Evolutionary conservation across 2,888 invertebrate species (phyloP).

Genomic region (Abrostola triplasia): DNA sequence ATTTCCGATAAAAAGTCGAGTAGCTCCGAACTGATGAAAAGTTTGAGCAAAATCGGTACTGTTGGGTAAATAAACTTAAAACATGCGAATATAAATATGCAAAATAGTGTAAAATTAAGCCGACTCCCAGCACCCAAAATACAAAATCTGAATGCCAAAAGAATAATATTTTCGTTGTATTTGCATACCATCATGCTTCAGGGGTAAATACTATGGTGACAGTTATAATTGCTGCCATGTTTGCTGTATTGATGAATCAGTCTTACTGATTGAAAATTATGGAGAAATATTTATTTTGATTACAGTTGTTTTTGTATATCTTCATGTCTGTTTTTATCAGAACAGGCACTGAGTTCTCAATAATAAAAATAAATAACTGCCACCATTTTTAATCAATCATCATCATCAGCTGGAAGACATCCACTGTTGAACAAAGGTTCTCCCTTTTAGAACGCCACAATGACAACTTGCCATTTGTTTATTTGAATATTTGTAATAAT

Average conservation of each 20-base stretch:
- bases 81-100: conserved; percentile 32
- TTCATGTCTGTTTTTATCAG: no score
- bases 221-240: neutral
- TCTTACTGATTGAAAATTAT: no score
- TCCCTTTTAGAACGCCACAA: no score
- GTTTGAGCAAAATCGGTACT: conserved; percentile 26
- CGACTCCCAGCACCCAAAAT: conserved; percentile 9
- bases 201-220: neutral
- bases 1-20: conserved; percentile 19
- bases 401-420: no score
- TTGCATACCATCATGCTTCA: neutral
- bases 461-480: no score
- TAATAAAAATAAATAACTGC: no score
- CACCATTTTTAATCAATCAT: no score
- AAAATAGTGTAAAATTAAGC: conserved; percentile 34
- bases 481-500: no score
- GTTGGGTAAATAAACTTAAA: conserved; percentile 34
- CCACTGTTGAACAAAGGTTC: no score
- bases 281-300: no score
- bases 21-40: conserved; percentile 18
- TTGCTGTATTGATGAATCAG: neutral
- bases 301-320: no score
- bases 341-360: no score
- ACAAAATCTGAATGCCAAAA: conserved; percentile 25
- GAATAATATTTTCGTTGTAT: conserved; percentile 11